Evolutionary conservation across 2,888 invertebrate genomes (phyloP).

Genomic region (Acanthococcus lagerstroemiae): DNA sequence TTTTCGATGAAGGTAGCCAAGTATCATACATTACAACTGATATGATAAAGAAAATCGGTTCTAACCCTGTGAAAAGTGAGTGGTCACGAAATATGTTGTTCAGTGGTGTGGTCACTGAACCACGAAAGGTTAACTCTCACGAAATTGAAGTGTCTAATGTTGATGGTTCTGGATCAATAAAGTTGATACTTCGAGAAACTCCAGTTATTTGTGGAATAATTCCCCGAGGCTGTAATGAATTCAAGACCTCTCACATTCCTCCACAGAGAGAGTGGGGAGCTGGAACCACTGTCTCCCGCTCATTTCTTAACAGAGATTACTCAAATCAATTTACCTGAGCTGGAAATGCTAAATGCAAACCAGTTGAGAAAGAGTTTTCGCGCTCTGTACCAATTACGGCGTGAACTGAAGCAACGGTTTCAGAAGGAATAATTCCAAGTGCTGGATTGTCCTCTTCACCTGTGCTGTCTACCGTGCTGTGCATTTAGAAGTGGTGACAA

Average conservation of each 20-base stretch:
- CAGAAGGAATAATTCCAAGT: neutral
- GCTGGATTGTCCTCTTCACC: neutral
- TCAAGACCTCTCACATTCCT: neutral
- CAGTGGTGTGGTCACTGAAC: neutral
- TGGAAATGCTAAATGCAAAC: neutral
- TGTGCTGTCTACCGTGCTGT: neutral
- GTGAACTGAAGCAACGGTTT: neutral
- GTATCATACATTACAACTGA: neutral
- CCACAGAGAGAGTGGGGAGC: neutral
- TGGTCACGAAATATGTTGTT: too few relatives aligned
- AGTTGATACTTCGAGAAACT: neutral
- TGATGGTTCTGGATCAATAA: neutral
- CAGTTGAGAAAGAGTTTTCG: neutral
- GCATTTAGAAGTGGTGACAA: neutral
- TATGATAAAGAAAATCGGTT: too few relatives aligned
- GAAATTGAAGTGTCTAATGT: neutral
- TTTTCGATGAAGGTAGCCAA: neutral
- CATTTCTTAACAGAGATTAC: neutral
- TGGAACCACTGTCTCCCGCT: neutral
- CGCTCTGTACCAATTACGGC: neutral
- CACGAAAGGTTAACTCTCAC: neutral
- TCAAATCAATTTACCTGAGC: neutral
- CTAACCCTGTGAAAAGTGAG: too few relatives aligned
- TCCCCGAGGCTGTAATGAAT: neutral
- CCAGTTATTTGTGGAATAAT: neutral